Base-by-base conservation (phyloP, 2,888 invertebrate genomes). In the Graphium colonna region DNA sequence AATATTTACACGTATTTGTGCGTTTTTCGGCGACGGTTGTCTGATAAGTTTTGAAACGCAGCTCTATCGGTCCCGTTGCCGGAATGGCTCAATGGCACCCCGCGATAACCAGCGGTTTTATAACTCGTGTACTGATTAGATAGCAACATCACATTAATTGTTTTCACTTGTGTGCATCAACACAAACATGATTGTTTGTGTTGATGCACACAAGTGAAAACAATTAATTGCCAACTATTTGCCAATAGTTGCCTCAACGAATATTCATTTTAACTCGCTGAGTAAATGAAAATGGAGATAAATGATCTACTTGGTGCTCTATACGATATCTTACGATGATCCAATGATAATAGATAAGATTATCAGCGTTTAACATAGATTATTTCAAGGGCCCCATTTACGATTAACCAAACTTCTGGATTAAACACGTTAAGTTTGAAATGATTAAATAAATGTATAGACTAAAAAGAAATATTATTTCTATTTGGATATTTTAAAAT, bases 81-180 rank as follows among this genome's bases (percentile, higher is more conserved):
- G 18, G 12, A 7, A 13, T 28, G 48, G 18, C 42, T 43, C 33
- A 41, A 53, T 41, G 55, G 50, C 48, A 52, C 8, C 18, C 31
- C 51, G 59, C 49, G 57, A 56, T 59, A 55, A 49, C 40, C 28
- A 31, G 28, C 50, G 15, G 50, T 56, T 58, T 50, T 58, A 57
- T 54, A 53, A 53, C 38, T 9, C 15, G 31, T 10, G 18, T n/a
- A 16, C 52, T 49, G 52, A 52, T 56, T 45, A 52, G 56, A 56
- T 56, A 56, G 40, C 48, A 40, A 48, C 26, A 48, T 51, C 38
- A 43, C 39, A 36, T 47, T 48, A 44, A 53, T 53, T 44, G 48
- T 43, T 31, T 44, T 48, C 15, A 13, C 48, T 28, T 28, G 43
- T 44, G 12, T 21, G 7, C 41, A 9, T 31, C 10, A 10, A 31